Evolutionary conservation across 92 coral and sea anemone genomes (phyloP), one percentile per base, ranked within the genome.

Genomic region (Umimayanthus kanabou): DNA sequence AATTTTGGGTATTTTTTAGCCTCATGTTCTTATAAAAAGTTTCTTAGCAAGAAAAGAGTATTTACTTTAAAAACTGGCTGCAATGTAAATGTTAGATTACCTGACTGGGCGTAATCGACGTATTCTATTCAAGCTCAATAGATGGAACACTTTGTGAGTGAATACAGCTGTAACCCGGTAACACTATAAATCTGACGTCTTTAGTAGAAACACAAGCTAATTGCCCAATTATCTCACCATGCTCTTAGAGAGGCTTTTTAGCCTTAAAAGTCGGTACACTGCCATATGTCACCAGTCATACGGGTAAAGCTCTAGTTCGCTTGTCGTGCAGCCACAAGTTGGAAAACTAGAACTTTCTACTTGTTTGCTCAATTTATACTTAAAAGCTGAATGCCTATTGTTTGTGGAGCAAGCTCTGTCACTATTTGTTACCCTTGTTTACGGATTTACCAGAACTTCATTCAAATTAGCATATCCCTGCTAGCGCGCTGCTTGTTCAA

Each of bases 401-500:
- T 88, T 88, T 74, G 81, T 84, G 84, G 79, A 69, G 80, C 85
- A 79, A 73, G 69, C 91, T 29, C 83, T 85, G 80, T 76, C 87
- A 84, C 87, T 77, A 85, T 77, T 91, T 84, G 93, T 73, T 85
- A 73, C 89, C 53, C 79, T 25, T 88, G 91, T 88, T 71, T 88
- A 73, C 89, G 55, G 37, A 81, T 65, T 64, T 79, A 90, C 84
- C 85, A 85, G 16, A 73, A 66, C 79, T 85, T 67, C 72, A 79
- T 66, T 30, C 20, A 69, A 92, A 92, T 92, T 92, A 85, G 94
- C 94, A 92, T 92, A 89, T 71, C 77, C 33, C 65, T 33, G 87
- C 79, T 28, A 69, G 77, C 72, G 28, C 22, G 47, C 39, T 43
- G 7, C 78, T 47, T 83, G 67, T 69, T 72, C 87, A 83, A 83